Base-by-base conservation (phyloP, 2,797 vertebrate genomes). In the Gymnothorax javanicus region DNA sequence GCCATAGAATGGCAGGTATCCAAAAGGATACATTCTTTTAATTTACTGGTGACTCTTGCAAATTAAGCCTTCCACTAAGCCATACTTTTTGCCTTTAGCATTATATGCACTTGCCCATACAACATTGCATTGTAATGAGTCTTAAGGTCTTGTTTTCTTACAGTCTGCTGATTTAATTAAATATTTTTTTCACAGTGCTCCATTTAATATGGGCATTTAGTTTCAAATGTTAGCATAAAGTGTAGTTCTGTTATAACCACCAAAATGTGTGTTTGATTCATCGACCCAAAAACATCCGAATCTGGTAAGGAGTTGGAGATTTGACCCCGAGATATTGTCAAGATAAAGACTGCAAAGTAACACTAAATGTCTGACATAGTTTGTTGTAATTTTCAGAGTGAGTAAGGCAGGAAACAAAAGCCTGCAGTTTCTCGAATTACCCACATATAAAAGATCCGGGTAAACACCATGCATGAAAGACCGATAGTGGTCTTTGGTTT, bases 271-370 rank as follows among this genome's bases (percentile, higher is more conserved):
- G 15, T 54, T 54, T 52, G 33, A 52, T 79, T 17, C 50, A 13
- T n/a, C 17, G 75, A 79, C 75, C 75, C 73, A 20, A 79, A 52
- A 54, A 11, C 52, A 33, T 23, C 75, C 54, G 2, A 79, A 79
- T 56, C 54, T 52, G 3, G 50, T 7, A 54, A 79, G 75, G 43
- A 23, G 75, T 56, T 79, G 50, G 43, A 79, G 43, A 79, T 17
- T 56, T 79, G 50, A 79, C 75, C 27, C 75, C 5, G 50, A 50
- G 13, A n/a, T 54, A 54, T 15, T 54, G 75, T 56, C 9, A 50
- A 52, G 75, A 79, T 54, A 79, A 17, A 79, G 50, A 23, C 75
- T 79, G 75, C 23, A 56, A 79, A 79, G 75, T n/a, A 52, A 79
- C 75, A 23, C 75, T 54, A 4, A 79, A 79, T 54, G 17, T 52